Conservation (phyloP, 2,797 vertebrate species). For the Capromys pilorides region DNA sequence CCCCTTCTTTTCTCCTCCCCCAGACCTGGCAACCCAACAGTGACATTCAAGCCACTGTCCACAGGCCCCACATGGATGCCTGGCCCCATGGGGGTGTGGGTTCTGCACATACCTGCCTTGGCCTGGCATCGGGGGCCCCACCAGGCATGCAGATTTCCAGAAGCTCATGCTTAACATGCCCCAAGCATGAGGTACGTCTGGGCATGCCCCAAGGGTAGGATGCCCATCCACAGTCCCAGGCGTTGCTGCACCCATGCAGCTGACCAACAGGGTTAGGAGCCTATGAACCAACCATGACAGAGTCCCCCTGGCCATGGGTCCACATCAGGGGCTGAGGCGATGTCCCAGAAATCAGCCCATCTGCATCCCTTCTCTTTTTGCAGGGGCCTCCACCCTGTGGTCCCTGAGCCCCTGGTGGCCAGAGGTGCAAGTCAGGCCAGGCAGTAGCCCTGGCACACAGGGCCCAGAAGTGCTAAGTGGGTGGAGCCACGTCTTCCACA, state of each 20-base stretch:
- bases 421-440: background rate
- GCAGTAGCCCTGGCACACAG: background rate
- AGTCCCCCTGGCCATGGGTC: background rate
- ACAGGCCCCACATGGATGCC: background rate
- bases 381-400: background rate
- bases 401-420: background rate
- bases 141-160: background rate
- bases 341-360: background rate
- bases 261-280: background rate
- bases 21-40: background rate
- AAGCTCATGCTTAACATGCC: background rate
- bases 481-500: background rate
- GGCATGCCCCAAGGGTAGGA: background rate
- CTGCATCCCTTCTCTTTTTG: too few relatives aligned
- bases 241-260: too few relatives aligned
- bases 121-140: fast-evolving
- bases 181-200: fast-evolving
- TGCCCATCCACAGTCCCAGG: background rate
- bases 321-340: background rate
- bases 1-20: background rate
- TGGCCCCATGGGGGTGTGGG: fast-evolving
- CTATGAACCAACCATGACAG: background rate
- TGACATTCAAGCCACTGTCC: too few relatives aligned
- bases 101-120: background rate
- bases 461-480: background rate